Base-by-base conservation (phyloP, 2,113 vertebrate genomes). In the Eclectus roratus region DNA sequence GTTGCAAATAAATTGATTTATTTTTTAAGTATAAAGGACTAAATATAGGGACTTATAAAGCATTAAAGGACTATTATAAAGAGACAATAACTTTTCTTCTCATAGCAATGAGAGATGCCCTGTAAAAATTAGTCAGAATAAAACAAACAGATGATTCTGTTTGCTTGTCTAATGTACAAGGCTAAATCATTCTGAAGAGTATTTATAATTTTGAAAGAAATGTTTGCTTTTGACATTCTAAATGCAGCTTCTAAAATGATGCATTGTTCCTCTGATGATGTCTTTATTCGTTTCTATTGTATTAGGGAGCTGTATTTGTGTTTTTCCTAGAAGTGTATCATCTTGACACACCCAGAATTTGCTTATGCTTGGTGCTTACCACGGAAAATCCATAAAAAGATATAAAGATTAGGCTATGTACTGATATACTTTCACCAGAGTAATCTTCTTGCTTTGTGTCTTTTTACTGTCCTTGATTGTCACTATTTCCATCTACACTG, bases 121-220 rank as follows among this genome's bases (percentile, higher is more conserved):
- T 92, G 20, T 44, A 79, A 90, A 92, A 95, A 87, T 56, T 41
- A 86, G 69, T 68, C 60, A 88, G 56, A 79, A 86, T 44, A 90
- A 90, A 90, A 1, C 47, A 68, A 85, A 90, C 17, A 58, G 44
- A 90, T 90, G 33, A 66, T 35, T 52, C 21, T 79, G 58, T 77
- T 69, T 87, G 60, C 44, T 80, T 66, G 18, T 31, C 73, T 81
- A 68, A 86, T 81, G 37, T 29, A 60, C 33, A 74, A 74, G 50
- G 61, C 25, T 71, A 81, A 72, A 72, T 39, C 23, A 70, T 82
- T 91, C 80, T 69, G 66, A 60, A 49, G 24, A 79, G 31, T 27
- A 70, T 89, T 91, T 85, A 61, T 55, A 84, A 72, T 72, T 83
- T 89, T 53, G 13, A 47, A 89, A 89, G 56, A 84, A 95, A 79